A percentile compares a stretch with the other conserved stretches of the same genome.
These are phyloP conservation scores for Hiodon alosoides DNA, from an alignment of 2,113 vertebrate species.

Conservation along the genomic window DNA sequence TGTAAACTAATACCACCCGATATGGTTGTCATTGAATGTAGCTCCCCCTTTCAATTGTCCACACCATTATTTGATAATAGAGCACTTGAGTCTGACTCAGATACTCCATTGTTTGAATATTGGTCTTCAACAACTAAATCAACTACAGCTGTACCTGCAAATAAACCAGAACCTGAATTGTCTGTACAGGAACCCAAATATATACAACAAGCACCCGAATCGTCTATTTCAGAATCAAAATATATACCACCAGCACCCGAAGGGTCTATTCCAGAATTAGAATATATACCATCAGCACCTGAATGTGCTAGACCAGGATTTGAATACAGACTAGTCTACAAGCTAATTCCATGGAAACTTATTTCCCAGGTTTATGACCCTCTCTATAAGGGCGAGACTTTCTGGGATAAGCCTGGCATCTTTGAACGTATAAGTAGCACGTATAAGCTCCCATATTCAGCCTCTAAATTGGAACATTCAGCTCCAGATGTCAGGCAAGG, in stretches of 20 bases:
- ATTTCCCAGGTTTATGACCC: constrained; percentile 51
- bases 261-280: not conserved
- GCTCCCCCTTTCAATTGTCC: constrained; percentile 27
- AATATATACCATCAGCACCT: not conserved
- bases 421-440: constrained; percentile 15
- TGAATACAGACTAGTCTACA: constrained; percentile 25
- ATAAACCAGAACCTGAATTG: not conserved
- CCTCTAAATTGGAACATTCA: not conserved
- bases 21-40: constrained; percentile 30
- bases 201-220: too few relatives aligned
- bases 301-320: not conserved
- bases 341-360: constrained; percentile 37
- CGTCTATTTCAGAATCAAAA: too few relatives aligned
- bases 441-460: not conserved
- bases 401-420: constrained; percentile 23
- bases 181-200: not conserved
- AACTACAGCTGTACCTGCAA: constrained; percentile 5
- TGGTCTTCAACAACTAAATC: not conserved
- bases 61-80: constrained; percentile 26
- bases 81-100: constrained; percentile 26
- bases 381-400: constrained; percentile 47
- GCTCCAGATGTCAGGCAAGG: not conserved
- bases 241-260: not conserved
- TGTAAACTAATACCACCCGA: constrained; percentile 27
- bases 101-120: constrained; percentile 25